Evolutionary conservation across 2,113 vertebrate genomes (phyloP).

Genomic region (Oenanthe oenanthe): DNA sequence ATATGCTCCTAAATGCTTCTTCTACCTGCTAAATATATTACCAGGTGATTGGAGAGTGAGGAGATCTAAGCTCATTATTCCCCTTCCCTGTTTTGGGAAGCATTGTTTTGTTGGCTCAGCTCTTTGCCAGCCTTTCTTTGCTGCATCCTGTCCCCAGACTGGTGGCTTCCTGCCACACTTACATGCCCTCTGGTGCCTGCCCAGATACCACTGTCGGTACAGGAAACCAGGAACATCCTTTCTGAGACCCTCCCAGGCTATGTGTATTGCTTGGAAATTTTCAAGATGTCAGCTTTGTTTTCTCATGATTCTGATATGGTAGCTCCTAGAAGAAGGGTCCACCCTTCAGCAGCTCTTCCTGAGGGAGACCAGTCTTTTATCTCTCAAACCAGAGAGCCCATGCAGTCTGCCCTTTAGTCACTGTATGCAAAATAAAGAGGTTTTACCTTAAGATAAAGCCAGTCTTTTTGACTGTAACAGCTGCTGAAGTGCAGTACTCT

Average conservation of each 20-base stretch:
- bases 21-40: background rate
- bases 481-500: background rate
- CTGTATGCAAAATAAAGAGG: background rate
- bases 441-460: background rate
- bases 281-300: slow-evolving; percentile 23
- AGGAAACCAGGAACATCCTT: slow-evolving; percentile 35
- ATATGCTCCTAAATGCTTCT: background rate
- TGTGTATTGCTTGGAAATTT: background rate
- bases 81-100: background rate
- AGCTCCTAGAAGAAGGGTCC: background rate
- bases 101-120: background rate
- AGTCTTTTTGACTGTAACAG: background rate
- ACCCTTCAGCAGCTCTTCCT: background rate
- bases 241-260: slow-evolving; percentile 34
- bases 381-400: background rate
- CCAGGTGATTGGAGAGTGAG: background rate
- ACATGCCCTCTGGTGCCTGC: background rate
- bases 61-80: background rate
- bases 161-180: background rate
- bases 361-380: background rate
- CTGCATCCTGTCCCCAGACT: slow-evolving; percentile 11
- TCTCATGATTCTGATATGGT: background rate
- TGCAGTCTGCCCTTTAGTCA: background rate
- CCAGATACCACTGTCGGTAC: background rate
- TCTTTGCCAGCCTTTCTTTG: slow-evolving; percentile 29